Conservation (phyloP, 2,797 vertebrate genomes). For the Falco naumanni region DNA sequence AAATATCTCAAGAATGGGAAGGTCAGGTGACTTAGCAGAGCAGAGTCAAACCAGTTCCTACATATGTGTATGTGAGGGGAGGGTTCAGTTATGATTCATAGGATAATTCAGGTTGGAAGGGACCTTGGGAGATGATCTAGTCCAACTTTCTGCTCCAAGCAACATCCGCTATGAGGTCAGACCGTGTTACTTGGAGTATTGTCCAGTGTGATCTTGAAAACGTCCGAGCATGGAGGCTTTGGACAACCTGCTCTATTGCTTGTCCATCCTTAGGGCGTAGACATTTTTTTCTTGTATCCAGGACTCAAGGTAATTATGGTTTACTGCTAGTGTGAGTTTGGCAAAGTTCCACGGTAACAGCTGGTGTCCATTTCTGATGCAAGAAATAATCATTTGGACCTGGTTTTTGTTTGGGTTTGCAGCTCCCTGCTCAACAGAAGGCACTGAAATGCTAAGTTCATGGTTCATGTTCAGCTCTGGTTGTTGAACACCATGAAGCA, state of each 20-base stretch:
- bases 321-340: not conserved
- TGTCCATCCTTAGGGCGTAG: not conserved
- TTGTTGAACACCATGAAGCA: not conserved
- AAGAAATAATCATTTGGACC: not conserved
- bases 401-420: not conserved
- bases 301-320: not conserved
- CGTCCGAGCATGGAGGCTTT: accelerated
- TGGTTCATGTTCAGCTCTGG: not conserved
- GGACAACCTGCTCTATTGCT: not conserved
- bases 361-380: not conserved
- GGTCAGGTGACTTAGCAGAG: constrained; percentile 31
- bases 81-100: constrained; percentile 43
- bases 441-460: not conserved
- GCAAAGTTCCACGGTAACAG: not conserved
- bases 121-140: not conserved
- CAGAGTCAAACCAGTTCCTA: constrained; percentile 33
- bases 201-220: not conserved
- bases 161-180: not conserved
- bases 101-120: not conserved
- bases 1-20: not conserved
- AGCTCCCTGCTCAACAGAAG: not conserved
- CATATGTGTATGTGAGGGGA: not conserved
- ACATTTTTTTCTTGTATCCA: not conserved
- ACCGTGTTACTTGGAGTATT: not conserved
- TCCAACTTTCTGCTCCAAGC: not conserved